phyloP scores from a whole-genome alignment of 2,888 invertebrate species.

The Maniola hyperantus region DNA sequence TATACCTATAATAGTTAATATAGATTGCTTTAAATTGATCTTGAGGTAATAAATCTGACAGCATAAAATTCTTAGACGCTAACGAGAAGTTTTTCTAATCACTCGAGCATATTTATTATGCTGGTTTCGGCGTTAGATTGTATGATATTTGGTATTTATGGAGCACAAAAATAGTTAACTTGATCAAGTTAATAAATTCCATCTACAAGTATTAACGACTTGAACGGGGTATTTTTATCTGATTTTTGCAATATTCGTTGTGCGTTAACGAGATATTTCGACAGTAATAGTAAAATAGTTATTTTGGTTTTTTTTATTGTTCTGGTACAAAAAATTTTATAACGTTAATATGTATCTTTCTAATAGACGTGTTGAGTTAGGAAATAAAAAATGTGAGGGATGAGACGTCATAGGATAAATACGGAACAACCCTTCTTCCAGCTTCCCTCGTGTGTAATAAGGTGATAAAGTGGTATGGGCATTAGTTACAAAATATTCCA shows the following conservation, averaged over 20 bases:
- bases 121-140: conserved; percentile 12
- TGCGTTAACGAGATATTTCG: background rate
- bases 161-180: background rate
- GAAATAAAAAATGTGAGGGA: no score
- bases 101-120: conserved; percentile 13
- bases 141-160: conserved; percentile 15
- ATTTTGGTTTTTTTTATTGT: no score
- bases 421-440: no score
- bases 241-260: background rate
- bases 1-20: no score
- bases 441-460: no score
- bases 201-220: background rate
- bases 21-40: conserved; percentile 25
- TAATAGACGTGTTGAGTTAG: no score
- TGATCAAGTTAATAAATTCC: conserved; percentile 6
- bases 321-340: no score
- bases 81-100: conserved; percentile 28
- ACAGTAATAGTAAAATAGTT: no score
- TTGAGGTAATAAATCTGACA: conserved; percentile 33
- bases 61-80: conserved; percentile 30
- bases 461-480: no score
- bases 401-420: no score
- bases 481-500: background rate
- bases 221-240: background rate
- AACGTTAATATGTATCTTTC: no score